phyloP scores from a whole-genome alignment of 2,888 invertebrate species.

The Limenitis camilla region DNA sequence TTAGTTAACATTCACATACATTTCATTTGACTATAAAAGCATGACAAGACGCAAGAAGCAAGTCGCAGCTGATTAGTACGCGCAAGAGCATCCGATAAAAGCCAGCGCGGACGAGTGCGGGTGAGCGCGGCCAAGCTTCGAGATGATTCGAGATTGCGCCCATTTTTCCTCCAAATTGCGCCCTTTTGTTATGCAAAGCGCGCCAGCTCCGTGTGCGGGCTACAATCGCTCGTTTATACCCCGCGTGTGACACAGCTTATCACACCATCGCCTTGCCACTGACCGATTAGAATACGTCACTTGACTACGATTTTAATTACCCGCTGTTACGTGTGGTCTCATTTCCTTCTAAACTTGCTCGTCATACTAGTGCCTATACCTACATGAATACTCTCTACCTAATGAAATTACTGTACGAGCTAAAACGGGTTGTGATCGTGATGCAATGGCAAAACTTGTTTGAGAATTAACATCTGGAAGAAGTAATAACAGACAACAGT shows the following conservation, averaged over 20 bases:
- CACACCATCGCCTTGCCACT: conserved; percentile 56
- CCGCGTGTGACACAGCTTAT: conserved; percentile 63
- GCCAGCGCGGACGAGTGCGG: conserved; percentile 38
- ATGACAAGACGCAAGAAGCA: conserved; percentile 17
- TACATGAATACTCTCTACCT: conserved; percentile 1
- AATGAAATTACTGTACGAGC: conserved; percentile 9
- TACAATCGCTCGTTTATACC: conserved; percentile 59
- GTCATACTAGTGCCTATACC: background rate
- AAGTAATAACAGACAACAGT: background rate
- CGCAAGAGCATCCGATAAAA: conserved; percentile 39
- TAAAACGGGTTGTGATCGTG: conserved; percentile 7
- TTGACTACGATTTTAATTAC: conserved; percentile 27
- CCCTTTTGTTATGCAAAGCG: conserved; percentile 73
- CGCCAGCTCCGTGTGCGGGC: conserved; percentile 71
- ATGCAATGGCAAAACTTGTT: conserved; percentile 8
- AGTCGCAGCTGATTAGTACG: conserved; percentile 36
- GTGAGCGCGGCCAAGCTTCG: conserved; percentile 16
- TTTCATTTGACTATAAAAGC: conserved; percentile 11
- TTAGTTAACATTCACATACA: conserved; percentile 3
- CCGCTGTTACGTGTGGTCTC: conserved; percentile 15
- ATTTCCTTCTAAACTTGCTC: conserved; percentile 13
- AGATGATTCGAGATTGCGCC: conserved; percentile 60
- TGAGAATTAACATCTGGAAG: conserved; percentile 1
- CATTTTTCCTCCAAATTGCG: conserved; percentile 74
- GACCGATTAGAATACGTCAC: conserved; percentile 72